A percentile compares a stretch with the other conserved stretches of the same genome.
Conservation (phyloP, 1,140 invertebrate genomes). For the Streblospio benedicti region DNA sequence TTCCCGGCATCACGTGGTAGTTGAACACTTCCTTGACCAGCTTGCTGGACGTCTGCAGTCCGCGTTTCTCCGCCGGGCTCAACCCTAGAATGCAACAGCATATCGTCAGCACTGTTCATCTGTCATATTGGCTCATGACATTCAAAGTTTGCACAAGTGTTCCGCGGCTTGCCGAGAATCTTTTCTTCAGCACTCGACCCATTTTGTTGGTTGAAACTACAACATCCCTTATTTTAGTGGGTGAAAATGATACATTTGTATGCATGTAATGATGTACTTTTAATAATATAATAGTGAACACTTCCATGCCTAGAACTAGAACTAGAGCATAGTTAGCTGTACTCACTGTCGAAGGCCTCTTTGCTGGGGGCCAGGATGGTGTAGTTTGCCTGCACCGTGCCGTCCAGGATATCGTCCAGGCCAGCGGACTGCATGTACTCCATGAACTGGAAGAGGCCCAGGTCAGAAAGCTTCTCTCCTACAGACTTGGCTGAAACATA, state of each 20-base stretch:
- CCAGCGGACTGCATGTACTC: slow-evolving; percentile 50
- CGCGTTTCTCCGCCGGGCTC: background rate
- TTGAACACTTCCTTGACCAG: background rate
- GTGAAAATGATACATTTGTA: background rate
- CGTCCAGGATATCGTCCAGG: slow-evolving; percentile 38
- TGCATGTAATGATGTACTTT: background rate
- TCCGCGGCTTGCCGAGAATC: too few species aligned
- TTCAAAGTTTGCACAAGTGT: too few species aligned
- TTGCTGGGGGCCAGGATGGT: slow-evolving; percentile 4
- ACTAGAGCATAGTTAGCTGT: background rate
- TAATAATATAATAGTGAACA: background rate
- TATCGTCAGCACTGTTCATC: too few species aligned
- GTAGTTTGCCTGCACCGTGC: background rate
- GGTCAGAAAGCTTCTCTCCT: slow-evolving; percentile 42
- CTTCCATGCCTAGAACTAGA: background rate
- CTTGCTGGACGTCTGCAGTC: background rate
- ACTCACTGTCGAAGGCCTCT: slow-evolving; percentile 8
- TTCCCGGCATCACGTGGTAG: background rate
- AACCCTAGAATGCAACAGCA: background rate
- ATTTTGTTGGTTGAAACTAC: too few species aligned
- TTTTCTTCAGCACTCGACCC: too few species aligned
- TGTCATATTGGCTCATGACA: too few species aligned
- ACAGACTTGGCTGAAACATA: background rate
- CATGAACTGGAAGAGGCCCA: background rate
- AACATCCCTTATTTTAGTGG: background rate